Evolutionary conservation across 1,140 invertebrate genomes (phyloP).

Genomic region (Chionoecetes opilio): DNA sequence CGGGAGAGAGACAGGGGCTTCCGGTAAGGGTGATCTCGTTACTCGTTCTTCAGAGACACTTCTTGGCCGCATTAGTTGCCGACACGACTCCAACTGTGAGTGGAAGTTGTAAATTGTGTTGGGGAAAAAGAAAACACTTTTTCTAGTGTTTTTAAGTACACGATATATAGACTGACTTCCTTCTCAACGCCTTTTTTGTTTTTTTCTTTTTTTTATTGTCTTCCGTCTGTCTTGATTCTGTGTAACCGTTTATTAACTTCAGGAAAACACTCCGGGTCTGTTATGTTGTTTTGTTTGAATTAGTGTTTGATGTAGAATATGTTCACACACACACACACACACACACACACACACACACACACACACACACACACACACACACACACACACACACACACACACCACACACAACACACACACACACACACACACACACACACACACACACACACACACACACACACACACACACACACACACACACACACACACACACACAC

Average conservation of each 20-base stretch:
- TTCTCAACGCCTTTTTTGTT: background rate
- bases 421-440: conserved; percentile 57
- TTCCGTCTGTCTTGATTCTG: no score
- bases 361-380: conserved; percentile 37
- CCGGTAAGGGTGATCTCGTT: background rate
- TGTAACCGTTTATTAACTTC: no score
- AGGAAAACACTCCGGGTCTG: no score
- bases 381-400: conserved; percentile 1
- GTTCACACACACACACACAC: no score
- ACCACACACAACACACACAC: conserved; percentile 41
- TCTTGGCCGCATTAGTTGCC: background rate
- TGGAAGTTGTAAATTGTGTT: conserved; percentile 9
- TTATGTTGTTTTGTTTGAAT: no score
- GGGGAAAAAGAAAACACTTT: no score
- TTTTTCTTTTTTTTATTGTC: no score
- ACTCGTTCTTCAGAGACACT: background rate
- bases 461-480: conserved; percentile 43
- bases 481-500: conserved; percentile 15
- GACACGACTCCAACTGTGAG: background rate
- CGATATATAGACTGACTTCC: background rate
- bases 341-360: conserved; percentile 33
- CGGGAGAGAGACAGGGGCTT: background rate
- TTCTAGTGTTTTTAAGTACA: background rate
- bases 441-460: background rate
- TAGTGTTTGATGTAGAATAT: no score